Conservation (phyloP, 2,888 invertebrate genomes). For the Athalia circularis region DNA sequence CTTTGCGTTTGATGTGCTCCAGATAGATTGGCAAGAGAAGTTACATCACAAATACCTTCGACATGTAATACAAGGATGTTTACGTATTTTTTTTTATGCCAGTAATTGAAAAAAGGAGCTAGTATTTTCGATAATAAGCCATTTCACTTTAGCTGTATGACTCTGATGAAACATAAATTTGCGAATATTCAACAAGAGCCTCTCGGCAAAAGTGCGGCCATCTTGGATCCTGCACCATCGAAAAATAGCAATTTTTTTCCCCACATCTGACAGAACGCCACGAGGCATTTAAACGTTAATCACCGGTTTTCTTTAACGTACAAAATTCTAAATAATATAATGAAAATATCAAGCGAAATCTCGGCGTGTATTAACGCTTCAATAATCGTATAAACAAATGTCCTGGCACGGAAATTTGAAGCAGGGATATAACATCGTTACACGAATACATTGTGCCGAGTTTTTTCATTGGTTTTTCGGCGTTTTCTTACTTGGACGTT, state of each 20-base stretch:
- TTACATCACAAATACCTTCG: slow-evolving; percentile 57
- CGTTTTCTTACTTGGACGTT: slow-evolving; percentile 70
- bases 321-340: slow-evolving; percentile 15
- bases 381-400: slow-evolving; percentile 32
- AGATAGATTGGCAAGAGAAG: slow-evolving; percentile 52
- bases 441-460: slow-evolving; percentile 29
- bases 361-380: not conserved
- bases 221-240: slow-evolving; percentile 71
- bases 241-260: slow-evolving; percentile 65
- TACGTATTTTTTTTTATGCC: not conserved
- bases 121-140: no score
- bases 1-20: slow-evolving; percentile 47
- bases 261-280: slow-evolving; percentile 64
- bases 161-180: slow-evolving; percentile 50
- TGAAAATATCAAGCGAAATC: not conserved
- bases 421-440: slow-evolving; percentile 33
- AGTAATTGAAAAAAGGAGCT: no score
- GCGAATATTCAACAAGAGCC: slow-evolving; percentile 47
- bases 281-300: slow-evolving; percentile 49
- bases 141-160: no score
- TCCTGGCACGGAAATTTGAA: slow-evolving; percentile 30
- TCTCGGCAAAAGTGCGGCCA: slow-evolving; percentile 61
- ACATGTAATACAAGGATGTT: not conserved
- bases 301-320: slow-evolving; percentile 20
- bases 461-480: slow-evolving; percentile 12